A percentile compares a stretch with the other conserved stretches of the same genome.
These are phyloP conservation scores for Podarcis siculus DNA, from an alignment of 2,797 vertebrate species.

Conservation along the genomic window DNA sequence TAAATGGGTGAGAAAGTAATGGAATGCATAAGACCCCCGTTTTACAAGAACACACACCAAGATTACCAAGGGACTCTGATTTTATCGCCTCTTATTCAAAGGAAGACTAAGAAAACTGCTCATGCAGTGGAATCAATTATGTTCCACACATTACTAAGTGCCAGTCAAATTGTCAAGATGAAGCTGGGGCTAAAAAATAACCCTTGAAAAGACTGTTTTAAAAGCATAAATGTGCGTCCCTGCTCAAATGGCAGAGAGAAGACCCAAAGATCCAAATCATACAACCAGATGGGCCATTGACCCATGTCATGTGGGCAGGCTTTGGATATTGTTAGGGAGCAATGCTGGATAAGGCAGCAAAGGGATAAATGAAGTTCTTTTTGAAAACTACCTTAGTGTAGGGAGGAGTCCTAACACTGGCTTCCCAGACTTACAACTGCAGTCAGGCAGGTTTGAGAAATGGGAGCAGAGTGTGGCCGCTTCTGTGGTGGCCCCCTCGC, in stretches of 20 bases:
- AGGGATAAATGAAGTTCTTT: not conserved
- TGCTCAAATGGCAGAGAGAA: not conserved
- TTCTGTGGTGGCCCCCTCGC: not conserved
- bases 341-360: not conserved
- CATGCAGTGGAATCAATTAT: conserved; percentile 4
- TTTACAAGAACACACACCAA: conserved; percentile 33
- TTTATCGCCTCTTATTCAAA: conserved; percentile 16
- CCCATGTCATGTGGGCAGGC: not conserved
- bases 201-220: not conserved
- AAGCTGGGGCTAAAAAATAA: not conserved
- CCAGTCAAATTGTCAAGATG: not conserved
- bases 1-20: not conserved
- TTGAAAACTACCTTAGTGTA: not conserved
- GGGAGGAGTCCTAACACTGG: not conserved
- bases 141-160: not conserved
- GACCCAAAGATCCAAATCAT: not conserved
- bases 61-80: not conserved
- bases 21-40: accelerated
- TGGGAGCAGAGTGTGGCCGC: not conserved
- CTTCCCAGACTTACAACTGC: not conserved
- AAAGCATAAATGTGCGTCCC: not conserved
- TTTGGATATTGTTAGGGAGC: not conserved
- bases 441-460: not conserved
- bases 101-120: not conserved
- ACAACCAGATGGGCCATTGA: not conserved